Percentiles rank a stretch among this genome's conserved stretches.
phyloP scores from a whole-genome alignment of 2,113 vertebrate genomes.

The Vulpes ferrilata region DNA sequence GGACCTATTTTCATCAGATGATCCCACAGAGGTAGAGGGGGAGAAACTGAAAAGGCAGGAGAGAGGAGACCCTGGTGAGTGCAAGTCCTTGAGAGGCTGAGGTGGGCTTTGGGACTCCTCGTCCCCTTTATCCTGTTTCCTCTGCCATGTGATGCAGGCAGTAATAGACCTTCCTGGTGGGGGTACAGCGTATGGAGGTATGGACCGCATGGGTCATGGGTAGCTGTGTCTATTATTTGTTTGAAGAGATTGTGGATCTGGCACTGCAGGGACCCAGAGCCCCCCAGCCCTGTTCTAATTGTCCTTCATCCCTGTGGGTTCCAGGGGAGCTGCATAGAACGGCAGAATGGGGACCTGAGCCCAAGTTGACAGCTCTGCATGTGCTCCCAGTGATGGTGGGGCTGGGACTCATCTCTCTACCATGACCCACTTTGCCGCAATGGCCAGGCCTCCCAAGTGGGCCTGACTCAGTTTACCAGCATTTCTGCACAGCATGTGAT shows the following conservation, averaged over 20 bases:
- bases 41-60: not conserved
- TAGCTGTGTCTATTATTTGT: not conserved
- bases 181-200: no score
- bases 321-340: no score
- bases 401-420: not conserved
- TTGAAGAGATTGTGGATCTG: not conserved
- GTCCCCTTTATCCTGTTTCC: not conserved
- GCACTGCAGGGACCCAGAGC: no score
- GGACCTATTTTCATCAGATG: no score
- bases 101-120: no score
- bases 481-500: not conserved
- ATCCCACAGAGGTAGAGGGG: not conserved
- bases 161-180: not conserved
- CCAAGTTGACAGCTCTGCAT: not conserved
- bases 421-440: rapidly evolving
- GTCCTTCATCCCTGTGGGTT: not conserved
- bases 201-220: no score
- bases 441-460: not conserved
- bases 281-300: not conserved
- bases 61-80: not conserved
- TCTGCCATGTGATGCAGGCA: not conserved
- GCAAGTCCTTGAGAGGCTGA: not conserved
- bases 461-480: not conserved
- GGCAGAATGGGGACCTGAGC: not conserved
- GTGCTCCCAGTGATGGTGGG: no score